A percentile compares a stretch with the other conserved stretches of the same genome.
phyloP scores from a whole-genome alignment of 1,140 invertebrate genomes.

The Heliothis subflexa region DNA sequence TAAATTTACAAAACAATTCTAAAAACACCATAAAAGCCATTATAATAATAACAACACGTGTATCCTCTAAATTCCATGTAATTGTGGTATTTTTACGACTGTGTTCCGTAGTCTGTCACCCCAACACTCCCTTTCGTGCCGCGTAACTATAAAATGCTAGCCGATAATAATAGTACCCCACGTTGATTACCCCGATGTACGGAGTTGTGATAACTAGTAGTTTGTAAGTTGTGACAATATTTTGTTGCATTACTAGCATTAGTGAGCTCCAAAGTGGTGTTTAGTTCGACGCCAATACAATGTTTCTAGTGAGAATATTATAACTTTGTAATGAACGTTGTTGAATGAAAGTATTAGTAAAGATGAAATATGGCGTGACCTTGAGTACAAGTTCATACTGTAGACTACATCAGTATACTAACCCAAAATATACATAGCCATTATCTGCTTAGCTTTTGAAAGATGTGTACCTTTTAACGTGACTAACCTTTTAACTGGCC shows the following conservation, averaged over 20 bases:
- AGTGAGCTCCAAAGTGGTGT: neutral
- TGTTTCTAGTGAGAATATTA: too few relatives aligned
- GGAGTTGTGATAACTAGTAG: neutral
- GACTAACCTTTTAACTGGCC: too few relatives aligned
- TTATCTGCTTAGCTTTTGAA: too few relatives aligned
- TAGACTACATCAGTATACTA: too few relatives aligned
- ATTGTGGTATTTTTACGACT: constrained; percentile 45
- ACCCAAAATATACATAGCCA: too few relatives aligned
- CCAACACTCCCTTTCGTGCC: constrained; percentile 31
- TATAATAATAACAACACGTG: constrained; percentile 45
- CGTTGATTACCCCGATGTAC: constrained; percentile 11
- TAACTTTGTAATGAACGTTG: too few relatives aligned
- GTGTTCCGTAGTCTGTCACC: constrained; percentile 25
- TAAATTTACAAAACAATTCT: neutral
- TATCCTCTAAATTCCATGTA: constrained; percentile 33
- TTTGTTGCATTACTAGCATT: neutral
- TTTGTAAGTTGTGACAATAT: neutral
- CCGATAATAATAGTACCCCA: constrained; percentile 16
- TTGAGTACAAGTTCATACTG: too few relatives aligned
- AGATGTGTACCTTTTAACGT: too few relatives aligned
- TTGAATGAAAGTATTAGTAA: too few relatives aligned
- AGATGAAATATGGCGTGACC: too few relatives aligned
- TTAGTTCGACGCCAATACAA: too few relatives aligned
- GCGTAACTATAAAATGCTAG: constrained; percentile 12
- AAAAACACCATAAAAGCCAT: constrained; percentile 8